These are phyloP conservation scores for Boloria euphrosyne DNA, from an alignment of 2,888 invertebrate genomes.

Conservation along the genomic window DNA sequence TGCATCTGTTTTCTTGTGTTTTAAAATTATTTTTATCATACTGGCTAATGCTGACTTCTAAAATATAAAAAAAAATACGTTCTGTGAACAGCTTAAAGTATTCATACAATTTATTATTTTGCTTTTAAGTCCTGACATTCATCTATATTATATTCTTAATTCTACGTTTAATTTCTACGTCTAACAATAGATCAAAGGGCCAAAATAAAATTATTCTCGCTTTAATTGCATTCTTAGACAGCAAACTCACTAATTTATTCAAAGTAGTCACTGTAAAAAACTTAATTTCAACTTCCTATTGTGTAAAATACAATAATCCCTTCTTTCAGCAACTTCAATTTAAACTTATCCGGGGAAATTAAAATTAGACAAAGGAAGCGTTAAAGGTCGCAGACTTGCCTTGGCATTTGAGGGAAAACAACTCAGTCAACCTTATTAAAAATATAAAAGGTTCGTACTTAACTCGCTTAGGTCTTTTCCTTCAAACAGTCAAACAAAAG, in stretches of 20 bases:
- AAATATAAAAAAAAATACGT: too few relatives aligned
- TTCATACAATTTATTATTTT: too few relatives aligned
- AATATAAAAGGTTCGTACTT: constrained; percentile 23
- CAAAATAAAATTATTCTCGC: too few relatives aligned
- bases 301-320: constrained; percentile 15
- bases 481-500: neutral
- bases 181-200: too few relatives aligned
- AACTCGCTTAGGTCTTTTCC: constrained; percentile 5
- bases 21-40: too few relatives aligned
- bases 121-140: too few relatives aligned
- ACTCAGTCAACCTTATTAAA: constrained; percentile 19
- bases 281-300: constrained; percentile 15
- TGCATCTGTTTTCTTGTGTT: too few relatives aligned
- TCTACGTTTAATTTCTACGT: too few relatives aligned
- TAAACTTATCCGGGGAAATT: constrained; percentile 16
- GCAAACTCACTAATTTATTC: constrained; percentile 1
- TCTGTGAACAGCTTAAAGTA: too few relatives aligned
- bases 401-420: constrained; percentile 39
- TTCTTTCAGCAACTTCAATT: constrained; percentile 20
- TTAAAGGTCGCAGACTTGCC: constrained; percentile 35
- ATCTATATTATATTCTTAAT: too few relatives aligned
- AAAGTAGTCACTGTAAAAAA: constrained; percentile 16
- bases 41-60: too few relatives aligned
- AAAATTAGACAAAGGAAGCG: constrained; percentile 28
- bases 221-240: constrained; percentile 6